Evolutionary conservation across 1,140 invertebrate species (phyloP), one percentile per base, ranked within the genome.

Genomic region (Tetragonula clypearis): DNA sequence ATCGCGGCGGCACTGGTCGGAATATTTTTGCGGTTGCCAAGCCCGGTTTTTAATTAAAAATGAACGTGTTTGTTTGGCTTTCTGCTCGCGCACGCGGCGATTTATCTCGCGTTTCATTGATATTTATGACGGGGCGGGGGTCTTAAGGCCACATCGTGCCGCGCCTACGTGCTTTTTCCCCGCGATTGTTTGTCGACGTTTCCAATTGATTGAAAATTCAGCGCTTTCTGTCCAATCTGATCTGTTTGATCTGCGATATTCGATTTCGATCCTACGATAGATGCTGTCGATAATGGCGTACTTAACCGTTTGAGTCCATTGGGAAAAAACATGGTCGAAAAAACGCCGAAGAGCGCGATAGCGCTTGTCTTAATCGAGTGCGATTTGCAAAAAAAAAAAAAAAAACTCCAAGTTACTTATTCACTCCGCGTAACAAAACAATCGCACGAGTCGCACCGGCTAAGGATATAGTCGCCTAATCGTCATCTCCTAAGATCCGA

Each of bases 1-100:
- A 79, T 79, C 21, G 11, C 1, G 4, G 26, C 0, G 4, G 19
- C 8, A 8, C 15, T 8, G 41, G 41, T 8, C 41, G 30, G 55
- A 41, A 78, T 66, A 53, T 78, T 66, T 30, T 49, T 9, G n/a
- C 41, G 41, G 15, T 23, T n/a, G 17, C 2, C 26, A 17, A 19
- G 23, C 14, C 17, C 41, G 1, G 35, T 1, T 71, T 35, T 71
- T 68, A 56, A 79, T 79, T 69, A 66, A 58, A 79, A 79, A 69
- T 71, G 35, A 69, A 71, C 62, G 49, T 6, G 21, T 15, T 53
- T 53, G 41, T 23, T 49, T 23, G 35, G 21, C 21, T 15, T 71
- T 69, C 23, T 71, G 1, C 6, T 49, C 21, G 35, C 2, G 11
- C 12, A 1, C 3, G 26, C 41, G 23, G 30, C 14, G 11, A 56